Evolutionary conservation across 1,140 invertebrate genomes (phyloP), one percentile per base, ranked within the genome.

Genomic region (Macrobrachium rosenbergii): DNA sequence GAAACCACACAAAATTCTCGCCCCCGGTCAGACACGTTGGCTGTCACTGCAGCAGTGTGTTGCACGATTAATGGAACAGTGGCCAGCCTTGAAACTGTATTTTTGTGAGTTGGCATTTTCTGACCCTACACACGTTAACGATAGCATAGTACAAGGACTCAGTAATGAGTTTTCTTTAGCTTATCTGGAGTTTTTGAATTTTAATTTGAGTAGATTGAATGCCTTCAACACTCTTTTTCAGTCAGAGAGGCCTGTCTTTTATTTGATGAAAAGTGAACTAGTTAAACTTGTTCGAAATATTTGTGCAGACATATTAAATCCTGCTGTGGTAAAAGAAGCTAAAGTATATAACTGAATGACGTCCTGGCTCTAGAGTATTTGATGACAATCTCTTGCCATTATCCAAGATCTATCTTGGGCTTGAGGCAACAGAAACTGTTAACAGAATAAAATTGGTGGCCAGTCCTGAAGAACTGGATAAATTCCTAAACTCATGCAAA

Each of bases 1-100:
- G 60, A 21, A 28, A 79, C 64, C 77, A 37, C 87, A 88, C 52
- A 87, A 87, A 73, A 85, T 88, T 37, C 60, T 88, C 21, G 73
- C 62, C 17, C 63, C 78, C 59, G 59, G 79, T 2, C 69, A 76
- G 52, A 89, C 86, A 73, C 23, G 63, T 12, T 89, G 88, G 87
- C 79, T 89, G 0, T 89, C 88, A 8, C 45, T 88, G 3, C 28
- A 83, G 16, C 21, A 21, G 5, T 83, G 87, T 77, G 67, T 88
- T 23, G 85, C 63, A 14, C 17, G 67, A 28, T 28, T 88, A 52
- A 21, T 83, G 23, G 82, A 85, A 63, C 64, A 88, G 3, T 73
- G 81, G 81, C 14, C 52, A 43, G 43, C 64, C 8, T 37, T 87
- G 19, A 58, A 83, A 81, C 19, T 79, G 14, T 73, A 52, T 58